These are phyloP conservation scores for Apodemus speciosus DNA, from an alignment of 2,113 vertebrate genomes.

Conservation along the genomic window DNA sequence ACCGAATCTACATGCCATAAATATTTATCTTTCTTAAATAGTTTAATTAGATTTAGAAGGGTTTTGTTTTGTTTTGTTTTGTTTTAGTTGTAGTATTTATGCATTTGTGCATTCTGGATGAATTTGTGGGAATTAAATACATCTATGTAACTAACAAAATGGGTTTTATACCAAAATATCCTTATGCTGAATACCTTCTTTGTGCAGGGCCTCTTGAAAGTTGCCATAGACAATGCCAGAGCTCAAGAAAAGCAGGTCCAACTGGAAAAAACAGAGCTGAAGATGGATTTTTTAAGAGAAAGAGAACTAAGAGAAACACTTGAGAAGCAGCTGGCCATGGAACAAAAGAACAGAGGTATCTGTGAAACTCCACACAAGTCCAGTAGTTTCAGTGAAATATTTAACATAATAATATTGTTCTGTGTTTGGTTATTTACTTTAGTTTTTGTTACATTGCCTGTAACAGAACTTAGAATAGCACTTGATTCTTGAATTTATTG, in stretches of 20 bases:
- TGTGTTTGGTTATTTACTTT: not conserved
- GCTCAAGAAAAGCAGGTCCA: conserved; percentile 99
- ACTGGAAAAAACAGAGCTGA: conserved; percentile 99
- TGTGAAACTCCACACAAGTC: conserved; percentile 10
- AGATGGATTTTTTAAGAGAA: conserved; percentile 99
- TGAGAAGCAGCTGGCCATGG: conserved; percentile 98
- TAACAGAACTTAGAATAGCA: not conserved
- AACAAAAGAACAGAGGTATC: conserved; percentile 99
- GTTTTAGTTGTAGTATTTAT: not conserved
- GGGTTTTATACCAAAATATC: conserved; percentile 60
- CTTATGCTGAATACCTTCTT: conserved; percentile 67
- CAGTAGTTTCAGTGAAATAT: conserved; percentile 13
- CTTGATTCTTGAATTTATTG: conserved; percentile 13
- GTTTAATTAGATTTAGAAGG: conserved; percentile 30
- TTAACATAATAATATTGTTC: not conserved
- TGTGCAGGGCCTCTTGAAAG: conserved; percentile 96
- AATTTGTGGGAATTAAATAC: conserved; percentile 9
- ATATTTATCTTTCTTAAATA: conserved; percentile 31
- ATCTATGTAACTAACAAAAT: conserved; percentile 49
- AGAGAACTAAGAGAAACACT: conserved; percentile 97
- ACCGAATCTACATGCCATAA: not conserved
- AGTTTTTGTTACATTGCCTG: not conserved
- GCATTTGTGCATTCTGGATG: not conserved
- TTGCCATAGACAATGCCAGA: conserved; percentile 98
- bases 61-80: not conserved